phyloP scores from a whole-genome alignment of 2,888 invertebrate genomes.

The Melolontha melolontha region DNA sequence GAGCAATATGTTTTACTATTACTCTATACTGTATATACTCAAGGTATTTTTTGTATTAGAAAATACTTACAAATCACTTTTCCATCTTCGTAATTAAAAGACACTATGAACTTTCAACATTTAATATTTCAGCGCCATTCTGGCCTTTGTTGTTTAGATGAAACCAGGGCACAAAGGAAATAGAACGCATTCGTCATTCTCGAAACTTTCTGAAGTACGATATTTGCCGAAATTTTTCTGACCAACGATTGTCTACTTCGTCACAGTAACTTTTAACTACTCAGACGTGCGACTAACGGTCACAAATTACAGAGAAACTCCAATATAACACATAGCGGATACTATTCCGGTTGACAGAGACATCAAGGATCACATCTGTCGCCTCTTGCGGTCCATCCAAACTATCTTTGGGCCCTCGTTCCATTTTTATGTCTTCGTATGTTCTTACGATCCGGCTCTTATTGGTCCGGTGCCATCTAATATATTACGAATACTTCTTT shows the following conservation, averaged over 20 bases:
- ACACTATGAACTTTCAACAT: no score
- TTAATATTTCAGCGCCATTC: no score
- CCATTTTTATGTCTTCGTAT: constrained; percentile 39
- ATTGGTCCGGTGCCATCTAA: constrained; percentile 45
- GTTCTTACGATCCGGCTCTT: constrained; percentile 31
- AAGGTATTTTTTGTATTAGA: no score
- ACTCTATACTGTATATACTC: no score
- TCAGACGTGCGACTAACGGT: constrained; percentile 58
- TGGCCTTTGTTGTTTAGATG: not conserved
- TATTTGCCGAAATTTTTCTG: constrained; percentile 15
- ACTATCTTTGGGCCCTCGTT: constrained; percentile 36
- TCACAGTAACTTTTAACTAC: constrained; percentile 50
- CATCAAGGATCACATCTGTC: constrained; percentile 62
- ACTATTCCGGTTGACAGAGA: constrained; percentile 62
- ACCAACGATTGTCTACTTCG: constrained; percentile 32
- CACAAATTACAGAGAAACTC: constrained; percentile 61
- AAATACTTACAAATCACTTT: no score
- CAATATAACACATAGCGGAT: constrained; percentile 62
- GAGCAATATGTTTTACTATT: no score
- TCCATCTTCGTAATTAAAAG: no score
- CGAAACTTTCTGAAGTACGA: constrained; percentile 13
- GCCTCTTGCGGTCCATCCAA: constrained; percentile 51
- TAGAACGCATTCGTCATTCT: constrained; percentile 18
- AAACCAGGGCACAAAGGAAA: constrained; percentile 5
- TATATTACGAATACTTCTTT: constrained; percentile 49